Percentiles rank a stretch among this genome's conserved stretches.
These are phyloP conservation scores for Silurus lanzhouensis DNA, from an alignment of 2,797 vertebrate genomes.

Conservation along the genomic window DNA sequence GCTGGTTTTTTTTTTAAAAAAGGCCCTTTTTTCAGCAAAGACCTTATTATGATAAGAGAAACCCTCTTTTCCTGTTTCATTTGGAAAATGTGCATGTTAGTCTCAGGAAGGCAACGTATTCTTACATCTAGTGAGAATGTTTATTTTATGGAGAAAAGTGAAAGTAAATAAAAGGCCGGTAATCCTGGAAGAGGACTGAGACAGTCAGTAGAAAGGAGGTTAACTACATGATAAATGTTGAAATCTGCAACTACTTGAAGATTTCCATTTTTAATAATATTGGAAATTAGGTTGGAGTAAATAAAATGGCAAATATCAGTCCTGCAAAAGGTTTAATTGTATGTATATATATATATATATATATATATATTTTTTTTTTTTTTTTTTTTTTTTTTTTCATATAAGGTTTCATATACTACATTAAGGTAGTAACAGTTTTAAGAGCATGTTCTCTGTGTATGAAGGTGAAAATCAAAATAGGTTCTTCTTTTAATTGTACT, in stretches of 20 bases:
- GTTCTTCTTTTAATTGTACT: background rate
- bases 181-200: background rate
- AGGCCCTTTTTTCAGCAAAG: constrained; percentile 68
- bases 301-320: constrained; percentile 11
- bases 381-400: no score
- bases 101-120: constrained; percentile 88
- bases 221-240: constrained; percentile 17
- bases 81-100: constrained; percentile 81
- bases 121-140: constrained; percentile 79
- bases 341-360: background rate
- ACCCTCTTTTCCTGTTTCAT: constrained; percentile 90
- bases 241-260: constrained; percentile 3
- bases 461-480: background rate
- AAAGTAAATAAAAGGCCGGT: constrained; percentile 34
- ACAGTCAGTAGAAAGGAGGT: background rate
- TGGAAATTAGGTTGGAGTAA: background rate
- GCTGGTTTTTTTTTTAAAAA: constrained; percentile 80
- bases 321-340: background rate
- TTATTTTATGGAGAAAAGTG: constrained; percentile 46
- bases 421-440: background rate
- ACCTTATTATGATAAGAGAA: constrained; percentile 85
- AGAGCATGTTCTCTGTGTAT: background rate
- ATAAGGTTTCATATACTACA: background rate
- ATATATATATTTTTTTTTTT: no score
- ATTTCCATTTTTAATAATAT: background rate